Evolutionary conservation across 2,888 invertebrate genomes (phyloP), one percentile per base, ranked within the genome.

Genomic region (Melieria picta): DNA sequence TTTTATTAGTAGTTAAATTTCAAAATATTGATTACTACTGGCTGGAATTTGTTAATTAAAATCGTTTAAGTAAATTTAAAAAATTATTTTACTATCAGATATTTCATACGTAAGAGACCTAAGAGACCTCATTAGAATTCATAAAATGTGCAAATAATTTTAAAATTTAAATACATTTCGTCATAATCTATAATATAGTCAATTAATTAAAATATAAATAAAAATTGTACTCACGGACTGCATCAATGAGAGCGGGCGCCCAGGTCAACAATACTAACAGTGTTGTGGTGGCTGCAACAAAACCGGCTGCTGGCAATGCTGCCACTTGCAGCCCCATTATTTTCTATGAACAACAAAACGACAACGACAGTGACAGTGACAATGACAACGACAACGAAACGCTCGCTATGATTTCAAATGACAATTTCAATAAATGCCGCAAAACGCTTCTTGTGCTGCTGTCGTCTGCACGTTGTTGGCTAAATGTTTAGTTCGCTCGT

Each of bases 251-350:
- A 79, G 79, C 77, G 74, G 84, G 82, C 71, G 81, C 82, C 83
- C 86, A 81, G 80, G 82, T 77, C 78, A 86, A 81, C 81, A 86
- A 79, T 79, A 80, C 78, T 78, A 86, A 78, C 61, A 76, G 74
- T 63, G 76, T 70, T 63, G 82, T 77, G 78, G 79, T 80, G 75
- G 80, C 82, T 84, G 86, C 85, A 84, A 85, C 82, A 81, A 82
- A 75, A 82, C 80, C 83, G 84, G 82, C 83, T 83, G 81, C 84
- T 85, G 82, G 80, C 80, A 80, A 75, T 78, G 79, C 80, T 81
- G 85, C 86, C 85, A 85, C 82, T 83, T 85, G 86, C 86, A 86
- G 83, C 85, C 86, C 86, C 86, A 86, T 86, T 81, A 84, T 85
- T 82, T 82, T 84, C 75, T 43, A 73, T 62, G 69, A 77, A 74